A percentile compares a stretch with the other conserved stretches of the same genome.
phyloP scores from a whole-genome alignment of 2,113 vertebrate genomes.

The Bufo gargarizans region DNA sequence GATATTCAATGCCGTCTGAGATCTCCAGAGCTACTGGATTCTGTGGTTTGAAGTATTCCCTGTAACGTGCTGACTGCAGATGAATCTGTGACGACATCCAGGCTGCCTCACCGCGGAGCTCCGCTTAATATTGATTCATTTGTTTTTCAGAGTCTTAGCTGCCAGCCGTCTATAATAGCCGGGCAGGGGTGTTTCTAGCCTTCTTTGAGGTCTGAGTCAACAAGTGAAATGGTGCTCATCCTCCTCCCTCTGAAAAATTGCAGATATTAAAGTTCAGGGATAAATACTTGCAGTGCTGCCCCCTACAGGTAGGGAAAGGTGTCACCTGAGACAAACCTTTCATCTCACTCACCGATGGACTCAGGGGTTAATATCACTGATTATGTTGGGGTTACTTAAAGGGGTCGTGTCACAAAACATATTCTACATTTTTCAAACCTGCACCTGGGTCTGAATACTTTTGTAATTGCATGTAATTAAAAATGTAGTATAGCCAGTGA shows the following conservation, averaged over 20 bases:
- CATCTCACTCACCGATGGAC: no score
- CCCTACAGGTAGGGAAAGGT: background rate
- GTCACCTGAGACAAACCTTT: no score
- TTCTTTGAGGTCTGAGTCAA: background rate
- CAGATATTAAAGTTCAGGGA: background rate
- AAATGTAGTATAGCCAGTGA: no score
- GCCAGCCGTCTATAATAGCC: background rate
- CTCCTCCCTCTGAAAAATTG: background rate
- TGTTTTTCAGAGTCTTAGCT: background rate
- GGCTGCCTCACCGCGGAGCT: background rate
- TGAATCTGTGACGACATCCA: background rate
- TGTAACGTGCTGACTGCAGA: constrained; percentile 21
- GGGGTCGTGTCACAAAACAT: no score
- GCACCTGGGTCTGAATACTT: no score
- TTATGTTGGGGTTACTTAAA: no score
- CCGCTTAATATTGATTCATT: constrained; percentile 11
- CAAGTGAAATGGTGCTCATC: background rate
- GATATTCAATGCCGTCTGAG: background rate
- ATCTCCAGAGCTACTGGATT: background rate
- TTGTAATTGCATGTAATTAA: no score
- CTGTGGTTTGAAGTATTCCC: background rate
- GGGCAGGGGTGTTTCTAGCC: background rate
- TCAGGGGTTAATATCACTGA: no score
- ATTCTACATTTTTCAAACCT: no score
- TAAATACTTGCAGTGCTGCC: background rate